Percentiles rank a stretch among this genome's conserved stretches.
Conservation (phyloP, 2,113 vertebrate genomes). For the Sitta europaea region DNA sequence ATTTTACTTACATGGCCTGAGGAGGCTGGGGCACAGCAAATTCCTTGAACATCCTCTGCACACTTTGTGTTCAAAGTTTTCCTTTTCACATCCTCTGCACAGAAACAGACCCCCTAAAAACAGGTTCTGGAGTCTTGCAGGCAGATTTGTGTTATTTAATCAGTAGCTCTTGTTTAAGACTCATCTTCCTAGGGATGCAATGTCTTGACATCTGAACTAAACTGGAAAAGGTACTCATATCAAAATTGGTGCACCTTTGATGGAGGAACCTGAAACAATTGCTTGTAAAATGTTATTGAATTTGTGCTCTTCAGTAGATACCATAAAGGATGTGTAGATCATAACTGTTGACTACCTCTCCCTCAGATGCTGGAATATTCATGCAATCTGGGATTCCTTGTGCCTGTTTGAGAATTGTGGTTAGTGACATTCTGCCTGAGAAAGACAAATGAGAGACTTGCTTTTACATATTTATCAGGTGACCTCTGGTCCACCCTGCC, state of each 20-base stretch:
- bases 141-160: neutral
- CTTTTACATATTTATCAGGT: neutral
- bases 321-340: neutral
- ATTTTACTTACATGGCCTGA: neutral
- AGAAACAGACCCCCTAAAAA: neutral
- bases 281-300: neutral
- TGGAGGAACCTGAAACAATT: neutral
- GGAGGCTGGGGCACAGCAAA: neutral
- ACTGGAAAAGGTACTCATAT: neutral
- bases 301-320: neutral
- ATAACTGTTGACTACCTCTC: neutral
- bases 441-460: neutral
- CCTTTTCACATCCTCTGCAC: neutral
- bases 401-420: neutral
- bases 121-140: neutral
- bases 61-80: neutral
- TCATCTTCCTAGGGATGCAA: neutral
- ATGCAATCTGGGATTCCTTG: neutral
- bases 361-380: neutral
- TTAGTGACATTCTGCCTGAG: neutral
- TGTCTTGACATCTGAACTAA: neutral
- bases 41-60: neutral
- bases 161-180: neutral
- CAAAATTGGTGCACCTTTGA: neutral
- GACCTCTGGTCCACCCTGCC: neutral